phyloP scores from a whole-genome alignment of 2,888 invertebrate genomes.

The Agrenia bidenticulata region DNA sequence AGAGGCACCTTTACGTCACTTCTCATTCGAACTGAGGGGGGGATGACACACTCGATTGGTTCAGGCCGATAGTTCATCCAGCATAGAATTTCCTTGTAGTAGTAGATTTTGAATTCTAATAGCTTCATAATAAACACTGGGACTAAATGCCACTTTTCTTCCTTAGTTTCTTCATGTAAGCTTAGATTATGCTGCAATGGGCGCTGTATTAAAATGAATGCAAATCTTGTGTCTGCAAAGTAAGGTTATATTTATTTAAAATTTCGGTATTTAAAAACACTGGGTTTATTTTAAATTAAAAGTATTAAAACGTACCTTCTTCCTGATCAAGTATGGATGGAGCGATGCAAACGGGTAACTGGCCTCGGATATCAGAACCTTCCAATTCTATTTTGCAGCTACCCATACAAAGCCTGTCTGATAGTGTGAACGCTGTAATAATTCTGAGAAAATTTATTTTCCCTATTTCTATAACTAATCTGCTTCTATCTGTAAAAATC shows the following conservation, averaged over 20 bases:
- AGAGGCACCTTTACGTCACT: constrained; percentile 23
- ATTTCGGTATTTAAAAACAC: too few species aligned
- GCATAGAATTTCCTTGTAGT: constrained; percentile 18
- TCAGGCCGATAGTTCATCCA: constrained; percentile 28
- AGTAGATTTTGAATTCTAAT: constrained; percentile 25
- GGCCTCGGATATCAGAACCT: not conserved
- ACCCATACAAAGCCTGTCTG: not conserved
- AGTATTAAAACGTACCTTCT: too few species aligned
- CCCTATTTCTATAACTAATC: too few species aligned
- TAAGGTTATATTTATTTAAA: too few species aligned
- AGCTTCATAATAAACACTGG: constrained; percentile 25
- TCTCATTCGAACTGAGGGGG: constrained; percentile 13
- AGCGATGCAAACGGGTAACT: not conserved
- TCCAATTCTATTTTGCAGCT: not conserved
- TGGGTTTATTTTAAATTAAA: too few species aligned
- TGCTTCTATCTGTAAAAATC: too few species aligned
- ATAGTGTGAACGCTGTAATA: not conserved
- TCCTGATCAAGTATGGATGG: not conserved
- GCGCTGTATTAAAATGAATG: too few species aligned
- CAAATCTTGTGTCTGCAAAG: too few species aligned
- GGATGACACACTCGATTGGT: constrained; percentile 1
- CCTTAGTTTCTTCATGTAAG: too few species aligned
- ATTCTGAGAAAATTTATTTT: too few species aligned
- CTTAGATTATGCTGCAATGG: too few species aligned
- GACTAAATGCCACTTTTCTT: too few species aligned